Base-by-base conservation (phyloP, 2,888 invertebrate genomes). In the Lepidocyrtinus sp. region DNA sequence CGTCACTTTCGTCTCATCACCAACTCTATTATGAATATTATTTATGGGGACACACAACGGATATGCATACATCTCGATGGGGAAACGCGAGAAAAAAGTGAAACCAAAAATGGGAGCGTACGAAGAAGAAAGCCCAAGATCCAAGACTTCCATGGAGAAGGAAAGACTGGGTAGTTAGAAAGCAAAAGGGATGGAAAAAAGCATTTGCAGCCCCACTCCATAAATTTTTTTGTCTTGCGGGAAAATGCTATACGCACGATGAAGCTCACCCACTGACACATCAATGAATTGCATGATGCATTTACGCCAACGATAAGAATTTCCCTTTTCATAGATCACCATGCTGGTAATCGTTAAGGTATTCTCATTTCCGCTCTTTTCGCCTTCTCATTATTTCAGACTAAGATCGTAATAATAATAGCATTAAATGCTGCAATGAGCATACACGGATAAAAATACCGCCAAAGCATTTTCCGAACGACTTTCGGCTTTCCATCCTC, bases 351-450 rank as follows among this genome's bases (percentile, higher is more conserved):
- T 36, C 36, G 36, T 69, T 15, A 74, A 74, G 74, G 74, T 74
- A 74, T 74, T 74, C 69, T 67, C 67, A 74, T 74, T 74, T 74
- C 74, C 74, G 26, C 3, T 65, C 73, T 21, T 65, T 73, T 73
- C 64, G 19, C 21, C 12, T 59, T 24, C 21, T 25, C 27, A 12
- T 26, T 7, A 1, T 12, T 67, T 36, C 36, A 67, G 21, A 45
- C 19, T 19, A 45, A 26, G 22, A 62, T 62, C 36, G 12, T 36
- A 36, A 62, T 62, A 19, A 62, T 19, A 22, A 62, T 62, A 24
- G 62, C 62, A 62, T 62, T 62, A 22, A 36, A 36, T 36, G 36
- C 24, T 22, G 24, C 62, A 62, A 36, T 36, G 36, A 36, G 36
- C 36, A 36, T 5, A 36, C 5, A 5, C 36, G 12, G 36, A 36